Percentiles rank a stretch among this genome's conserved stretches.
Evolutionary conservation across 2,113 vertebrate genomes (phyloP).

Genomic region (Galbula dea): DNA sequence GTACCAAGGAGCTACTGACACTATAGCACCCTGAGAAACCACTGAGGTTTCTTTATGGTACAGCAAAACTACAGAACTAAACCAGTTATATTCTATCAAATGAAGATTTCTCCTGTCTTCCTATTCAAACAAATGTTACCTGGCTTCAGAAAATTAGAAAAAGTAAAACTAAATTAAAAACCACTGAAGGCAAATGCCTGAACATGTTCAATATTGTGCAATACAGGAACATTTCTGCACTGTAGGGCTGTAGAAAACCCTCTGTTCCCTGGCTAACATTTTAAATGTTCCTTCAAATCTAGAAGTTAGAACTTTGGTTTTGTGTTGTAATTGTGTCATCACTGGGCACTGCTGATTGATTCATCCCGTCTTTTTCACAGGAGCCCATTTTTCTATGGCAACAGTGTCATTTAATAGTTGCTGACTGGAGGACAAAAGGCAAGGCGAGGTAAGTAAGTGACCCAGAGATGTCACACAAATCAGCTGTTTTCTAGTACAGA

Average conservation of each 20-base stretch:
- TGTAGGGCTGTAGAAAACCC: background rate
- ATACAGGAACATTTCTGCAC: background rate
- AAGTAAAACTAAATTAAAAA: background rate
- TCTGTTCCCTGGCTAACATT: background rate
- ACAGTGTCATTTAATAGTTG: background rate
- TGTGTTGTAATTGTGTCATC: background rate
- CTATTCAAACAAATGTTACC: background rate
- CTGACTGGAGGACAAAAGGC: background rate
- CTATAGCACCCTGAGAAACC: background rate
- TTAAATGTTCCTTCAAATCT: background rate
- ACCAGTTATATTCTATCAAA: background rate
- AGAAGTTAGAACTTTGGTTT: background rate
- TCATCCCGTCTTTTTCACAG: background rate
- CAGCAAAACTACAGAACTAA: background rate
- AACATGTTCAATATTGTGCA: background rate
- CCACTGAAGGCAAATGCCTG: background rate
- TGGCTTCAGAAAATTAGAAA: background rate
- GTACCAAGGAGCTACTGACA: background rate
- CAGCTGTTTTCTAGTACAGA: background rate
- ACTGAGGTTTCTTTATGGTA: background rate
- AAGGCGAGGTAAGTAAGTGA: background rate
- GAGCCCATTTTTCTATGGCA: background rate
- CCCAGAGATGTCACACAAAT: background rate
- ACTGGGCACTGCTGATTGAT: background rate
- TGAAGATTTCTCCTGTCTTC: background rate